Base-by-base conservation (phyloP, 2,797 vertebrate genomes). In the Falco biarmicus region DNA sequence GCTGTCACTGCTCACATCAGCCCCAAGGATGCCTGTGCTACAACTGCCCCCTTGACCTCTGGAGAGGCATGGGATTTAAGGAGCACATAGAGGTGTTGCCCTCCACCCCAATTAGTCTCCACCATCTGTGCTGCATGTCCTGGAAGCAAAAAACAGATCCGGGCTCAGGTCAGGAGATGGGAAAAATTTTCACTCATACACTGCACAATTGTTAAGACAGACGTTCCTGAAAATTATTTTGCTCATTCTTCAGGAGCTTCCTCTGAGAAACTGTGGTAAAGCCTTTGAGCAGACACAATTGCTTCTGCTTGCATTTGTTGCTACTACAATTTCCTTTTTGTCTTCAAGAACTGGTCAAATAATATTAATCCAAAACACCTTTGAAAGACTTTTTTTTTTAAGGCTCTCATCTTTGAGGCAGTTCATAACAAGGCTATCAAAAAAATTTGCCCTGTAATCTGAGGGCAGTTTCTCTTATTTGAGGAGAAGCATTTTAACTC, bases 61-160 rank as follows among this genome's bases (percentile, higher is more conserved):
- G 11, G 70, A 90, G 66, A 70, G 39, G 6, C 5, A 4, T 1
- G 5, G 76, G 51, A 84, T 73, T 78, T 84, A 43, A 31, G 73
- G 43, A 88, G 63, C 63, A 75, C 14, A 45, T 2, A 90, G 26
- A 68, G 69, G 17, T 15, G 90, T 45, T 93, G 87, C 80, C 66
- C 85, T 95, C 54, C 66, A 91, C 54, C 85, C 73, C 65, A 93
- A 73, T 91, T 96, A 94, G 85, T 65, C 34, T 81, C 50, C 54
- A 93, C 79, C 85, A 89, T 91, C 87, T 93, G 95, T 47, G 56
- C 68, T 75, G 22, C 18, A 53, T 7, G 3, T 63, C 32, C 76
- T 56, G 32, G 43, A 89, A 90, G 24, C 34, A 54, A 57, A 59
- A 71, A 29, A 5, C 24, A 79, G 25, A 65, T 32, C 57, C 45